Conservation (phyloP, 2,888 invertebrate species). For the Leucoptera coffeella region DNA sequence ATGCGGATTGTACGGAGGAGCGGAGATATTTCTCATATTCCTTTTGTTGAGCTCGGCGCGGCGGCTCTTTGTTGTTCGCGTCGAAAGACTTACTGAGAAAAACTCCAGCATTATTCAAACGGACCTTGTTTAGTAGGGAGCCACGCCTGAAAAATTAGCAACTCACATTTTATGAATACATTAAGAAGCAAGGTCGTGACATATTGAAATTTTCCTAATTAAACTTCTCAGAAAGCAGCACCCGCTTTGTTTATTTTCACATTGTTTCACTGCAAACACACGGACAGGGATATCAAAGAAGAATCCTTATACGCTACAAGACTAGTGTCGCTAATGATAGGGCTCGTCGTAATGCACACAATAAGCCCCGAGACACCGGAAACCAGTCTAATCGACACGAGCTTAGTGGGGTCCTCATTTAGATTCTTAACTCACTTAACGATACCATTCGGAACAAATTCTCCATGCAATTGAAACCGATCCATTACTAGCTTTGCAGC, state of each 20-base stretch:
- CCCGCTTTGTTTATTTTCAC: too few relatives aligned
- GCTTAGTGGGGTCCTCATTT: constrained; percentile 18
- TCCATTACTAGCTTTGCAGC: too few relatives aligned
- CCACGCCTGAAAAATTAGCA: too few relatives aligned
- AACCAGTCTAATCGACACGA: constrained; percentile 33
- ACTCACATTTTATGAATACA: too few relatives aligned
- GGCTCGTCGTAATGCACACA: constrained; percentile 26
- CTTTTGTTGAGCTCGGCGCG: constrained; percentile 33
- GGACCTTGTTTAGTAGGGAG: constrained; percentile 13
- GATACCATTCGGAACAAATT: too few relatives aligned
- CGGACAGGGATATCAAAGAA: constrained; percentile 12
- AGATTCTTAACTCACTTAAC: constrained; percentile 16
- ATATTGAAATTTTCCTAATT: too few relatives aligned
- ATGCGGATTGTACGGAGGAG: constrained; percentile 26
- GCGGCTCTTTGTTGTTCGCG: constrained; percentile 37
- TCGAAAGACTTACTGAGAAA: constrained; percentile 29
- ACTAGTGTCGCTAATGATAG: too few relatives aligned
- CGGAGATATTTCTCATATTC: constrained; percentile 43
- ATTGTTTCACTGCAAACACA: too few relatives aligned
- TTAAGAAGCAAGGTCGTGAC: too few relatives aligned
- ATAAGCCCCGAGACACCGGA: constrained; percentile 32
- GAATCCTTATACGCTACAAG: too few relatives aligned
- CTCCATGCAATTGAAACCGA: too few relatives aligned
- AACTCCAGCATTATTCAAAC: constrained; percentile 27
- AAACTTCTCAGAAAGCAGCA: too few relatives aligned